Conservation (phyloP, 2,797 vertebrate genomes). For the Pseudomugil gertrudae region DNA sequence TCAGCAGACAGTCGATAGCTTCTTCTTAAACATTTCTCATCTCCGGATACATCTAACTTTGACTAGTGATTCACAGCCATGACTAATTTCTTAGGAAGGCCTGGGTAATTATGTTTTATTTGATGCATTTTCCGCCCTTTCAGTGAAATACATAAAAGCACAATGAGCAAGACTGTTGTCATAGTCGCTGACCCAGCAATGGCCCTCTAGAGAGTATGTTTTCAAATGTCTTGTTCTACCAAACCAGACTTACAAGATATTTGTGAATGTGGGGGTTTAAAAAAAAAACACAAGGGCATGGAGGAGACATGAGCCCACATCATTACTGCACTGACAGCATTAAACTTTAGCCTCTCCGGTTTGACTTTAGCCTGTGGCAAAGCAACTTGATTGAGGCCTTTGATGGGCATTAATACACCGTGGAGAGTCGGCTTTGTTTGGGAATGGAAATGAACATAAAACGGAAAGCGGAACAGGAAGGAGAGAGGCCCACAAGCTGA, state of each 20-base stretch:
- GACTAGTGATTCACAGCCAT: conserved; percentile 59
- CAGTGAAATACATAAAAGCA: conserved; percentile 57
- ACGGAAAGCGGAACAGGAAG: conserved; percentile 75
- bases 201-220: conserved; percentile 43
- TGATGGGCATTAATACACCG: conserved; percentile 79
- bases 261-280: conserved; percentile 58
- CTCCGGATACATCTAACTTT: conserved; percentile 57
- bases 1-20: conserved; percentile 54
- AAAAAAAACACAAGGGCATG: conserved; percentile 62
- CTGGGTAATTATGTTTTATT: conserved; percentile 70
- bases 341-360: conserved; percentile 67
- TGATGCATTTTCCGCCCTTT: conserved; percentile 45
- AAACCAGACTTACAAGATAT: conserved; percentile 60
- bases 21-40: conserved; percentile 48
- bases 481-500: conserved; percentile 66
- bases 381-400: conserved; percentile 74
- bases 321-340: conserved; percentile 64
- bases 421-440: conserved; percentile 76
- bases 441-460: conserved; percentile 72
- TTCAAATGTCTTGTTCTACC: conserved; percentile 53
- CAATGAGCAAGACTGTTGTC: conserved; percentile 70
- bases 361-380: conserved; percentile 75
- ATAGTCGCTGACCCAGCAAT: conserved; percentile 59
- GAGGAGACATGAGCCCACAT: conserved; percentile 71
- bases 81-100: conserved; percentile 71